Conservation (phyloP, 2,888 invertebrate genomes). For the Carabus problematicus region DNA sequence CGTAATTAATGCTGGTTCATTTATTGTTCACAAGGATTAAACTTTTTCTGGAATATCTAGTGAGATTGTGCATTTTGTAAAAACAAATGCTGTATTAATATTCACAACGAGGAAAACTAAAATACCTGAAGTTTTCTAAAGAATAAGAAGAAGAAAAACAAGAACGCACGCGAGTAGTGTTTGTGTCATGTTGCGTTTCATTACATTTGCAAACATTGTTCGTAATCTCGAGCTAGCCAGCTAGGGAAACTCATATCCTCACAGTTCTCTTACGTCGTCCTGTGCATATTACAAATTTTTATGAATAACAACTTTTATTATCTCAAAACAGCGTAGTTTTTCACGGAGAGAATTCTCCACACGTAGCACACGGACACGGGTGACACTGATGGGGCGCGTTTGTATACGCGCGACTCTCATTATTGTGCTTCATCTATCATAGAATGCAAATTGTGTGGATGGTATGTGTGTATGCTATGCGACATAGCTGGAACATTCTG, state of each 20-base stretch:
- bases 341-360: constrained; percentile 10
- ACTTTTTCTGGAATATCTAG: too few relatives aligned
- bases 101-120: not conserved
- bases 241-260: constrained; percentile 13
- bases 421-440: constrained; percentile 38
- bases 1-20: too few relatives aligned
- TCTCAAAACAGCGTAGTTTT: constrained; percentile 35
- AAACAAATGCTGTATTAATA: too few relatives aligned
- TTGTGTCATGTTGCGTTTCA: constrained; percentile 16
- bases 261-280: constrained; percentile 23
- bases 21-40: too few relatives aligned
- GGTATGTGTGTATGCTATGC: too few relatives aligned
- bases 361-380: not conserved
- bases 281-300: constrained; percentile 34
- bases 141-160: not conserved
- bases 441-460: not conserved
- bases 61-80: too few relatives aligned
- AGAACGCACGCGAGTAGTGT: not conserved
- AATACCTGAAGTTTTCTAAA: constrained; percentile 11
- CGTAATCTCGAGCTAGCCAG: constrained; percentile 12
- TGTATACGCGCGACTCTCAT: constrained; percentile 21
- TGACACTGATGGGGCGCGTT: constrained; percentile 19
- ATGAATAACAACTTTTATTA: constrained; percentile 36
- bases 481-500: too few relatives aligned
- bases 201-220: constrained; percentile 21